Evolutionary conservation across 2,113 vertebrate species (phyloP).

Genomic region (Callipepla californica): DNA sequence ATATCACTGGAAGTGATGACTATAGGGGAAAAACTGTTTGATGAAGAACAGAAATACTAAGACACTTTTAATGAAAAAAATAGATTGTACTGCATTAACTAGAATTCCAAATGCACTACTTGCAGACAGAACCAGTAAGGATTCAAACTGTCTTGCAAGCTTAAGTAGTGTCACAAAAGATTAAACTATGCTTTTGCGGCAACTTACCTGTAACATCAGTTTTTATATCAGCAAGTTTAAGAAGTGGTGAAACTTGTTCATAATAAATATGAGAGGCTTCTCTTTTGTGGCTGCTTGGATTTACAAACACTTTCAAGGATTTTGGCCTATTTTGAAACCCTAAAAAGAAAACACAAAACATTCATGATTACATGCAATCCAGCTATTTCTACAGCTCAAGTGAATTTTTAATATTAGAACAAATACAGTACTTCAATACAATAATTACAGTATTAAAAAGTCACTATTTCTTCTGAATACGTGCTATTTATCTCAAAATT

Average conservation of each 20-base stretch:
- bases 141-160: background rate
- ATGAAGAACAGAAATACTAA: background rate
- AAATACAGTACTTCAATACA: background rate
- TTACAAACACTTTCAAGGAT: slow-evolving; percentile 92
- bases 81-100: background rate
- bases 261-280: slow-evolving; percentile 89
- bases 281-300: slow-evolving; percentile 93
- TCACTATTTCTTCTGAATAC: slow-evolving; percentile 10
- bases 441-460: background rate
- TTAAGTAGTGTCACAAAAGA: background rate
- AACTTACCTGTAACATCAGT: slow-evolving; percentile 91
- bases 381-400: background rate
- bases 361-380: background rate
- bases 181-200: slow-evolving; percentile 7
- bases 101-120: background rate
- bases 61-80: background rate
- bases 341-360: slow-evolving; percentile 64
- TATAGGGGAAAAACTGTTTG: background rate
- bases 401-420: background rate
- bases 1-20: background rate
- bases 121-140: background rate
- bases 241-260: slow-evolving; percentile 91
- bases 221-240: slow-evolving; percentile 91
- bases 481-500: slow-evolving; percentile 68
- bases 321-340: slow-evolving; percentile 89